A percentile compares a stretch with the other conserved stretches of the same genome.
phyloP scores from a whole-genome alignment of 2,797 vertebrate genomes.

The Betta splendens region DNA sequence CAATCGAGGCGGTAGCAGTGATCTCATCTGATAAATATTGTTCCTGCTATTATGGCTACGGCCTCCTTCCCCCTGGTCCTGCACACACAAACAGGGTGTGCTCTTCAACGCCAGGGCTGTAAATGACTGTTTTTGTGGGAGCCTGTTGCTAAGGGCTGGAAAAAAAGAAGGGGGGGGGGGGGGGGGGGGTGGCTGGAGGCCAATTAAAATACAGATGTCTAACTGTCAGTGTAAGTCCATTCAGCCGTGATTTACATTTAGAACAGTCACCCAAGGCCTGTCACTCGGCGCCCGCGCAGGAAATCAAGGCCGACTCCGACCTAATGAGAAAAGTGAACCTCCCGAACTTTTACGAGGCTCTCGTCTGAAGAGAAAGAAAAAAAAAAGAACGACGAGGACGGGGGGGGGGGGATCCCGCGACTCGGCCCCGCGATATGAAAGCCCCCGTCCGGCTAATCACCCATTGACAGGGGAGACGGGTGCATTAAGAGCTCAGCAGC shows the following conservation, averaged over 20 bases:
- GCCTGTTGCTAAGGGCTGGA: conserved; percentile 72
- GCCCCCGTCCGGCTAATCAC: conserved; percentile 75
- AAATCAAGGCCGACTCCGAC: conserved; percentile 83
- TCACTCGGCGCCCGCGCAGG: conserved; percentile 75
- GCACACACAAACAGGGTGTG: conserved; percentile 56
- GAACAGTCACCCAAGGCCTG: conserved; percentile 76
- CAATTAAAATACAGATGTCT: conserved; percentile 87
- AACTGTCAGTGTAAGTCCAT: conserved; percentile 82
- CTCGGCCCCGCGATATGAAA: conserved; percentile 74
- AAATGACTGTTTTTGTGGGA: conserved; percentile 76
- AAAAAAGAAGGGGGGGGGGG: conserved; percentile 15
- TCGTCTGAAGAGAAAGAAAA: conserved; percentile 73
- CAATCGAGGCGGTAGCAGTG: conserved; percentile 73
- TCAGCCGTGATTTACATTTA: conserved; percentile 85
- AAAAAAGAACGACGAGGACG: too few species aligned
- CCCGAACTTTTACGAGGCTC: conserved; percentile 79
- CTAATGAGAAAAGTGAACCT: conserved; percentile 86
- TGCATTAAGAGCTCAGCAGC: conserved; percentile 67
- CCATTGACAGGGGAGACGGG: conserved; percentile 56
- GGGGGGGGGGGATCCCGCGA: conserved; percentile 70
- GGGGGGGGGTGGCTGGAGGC: conserved; percentile 70
- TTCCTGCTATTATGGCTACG: conserved; percentile 67
- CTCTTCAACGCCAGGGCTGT: conserved; percentile 59
- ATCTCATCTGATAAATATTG: conserved; percentile 82
- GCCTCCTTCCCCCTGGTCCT: conserved; percentile 50